These are phyloP conservation scores for Osmoderma eremita DNA, from an alignment of 2,888 invertebrate species.

Conservation along the genomic window DNA sequence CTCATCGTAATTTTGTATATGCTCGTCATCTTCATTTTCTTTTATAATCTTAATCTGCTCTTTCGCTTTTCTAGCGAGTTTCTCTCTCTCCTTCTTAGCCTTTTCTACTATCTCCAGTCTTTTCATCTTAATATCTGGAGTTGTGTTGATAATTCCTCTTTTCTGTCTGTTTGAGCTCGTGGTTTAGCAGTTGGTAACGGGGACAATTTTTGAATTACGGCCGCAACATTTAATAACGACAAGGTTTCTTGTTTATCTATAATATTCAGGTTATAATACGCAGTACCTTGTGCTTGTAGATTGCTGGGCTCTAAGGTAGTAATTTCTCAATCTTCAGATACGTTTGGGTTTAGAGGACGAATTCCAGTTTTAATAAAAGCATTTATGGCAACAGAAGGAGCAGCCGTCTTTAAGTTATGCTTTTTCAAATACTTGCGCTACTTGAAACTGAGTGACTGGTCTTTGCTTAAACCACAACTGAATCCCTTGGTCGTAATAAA, in stretches of 20 bases:
- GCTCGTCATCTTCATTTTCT: slow-evolving; percentile 4
- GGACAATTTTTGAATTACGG: background rate
- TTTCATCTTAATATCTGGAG: background rate
- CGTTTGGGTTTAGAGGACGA: no score
- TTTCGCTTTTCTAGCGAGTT: background rate
- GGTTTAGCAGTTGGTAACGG: background rate
- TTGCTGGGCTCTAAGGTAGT: no score
- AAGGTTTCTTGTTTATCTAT: background rate
- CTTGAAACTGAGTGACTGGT: slow-evolving; percentile 16
- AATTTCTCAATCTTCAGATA: no score
- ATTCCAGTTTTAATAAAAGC: slow-evolving; percentile 28
- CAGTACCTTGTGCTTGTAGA: background rate
- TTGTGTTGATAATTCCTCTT: background rate
- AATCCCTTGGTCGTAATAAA: slow-evolving; percentile 39
- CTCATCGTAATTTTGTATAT: slow-evolving; percentile 9
- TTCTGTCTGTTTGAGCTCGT: background rate
- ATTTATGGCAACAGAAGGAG: no score
- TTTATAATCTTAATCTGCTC: background rate
- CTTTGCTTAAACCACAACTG: slow-evolving; percentile 17
- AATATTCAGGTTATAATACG: background rate
- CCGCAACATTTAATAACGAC: background rate
- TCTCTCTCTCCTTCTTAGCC: background rate
- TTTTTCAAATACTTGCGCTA: slow-evolving; percentile 26
- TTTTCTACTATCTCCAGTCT: background rate
- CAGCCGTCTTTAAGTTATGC: slow-evolving; percentile 30